Evolutionary conservation across 2,113 vertebrate genomes (phyloP).

Genomic region (Forbesichthys papilliferus): DNA sequence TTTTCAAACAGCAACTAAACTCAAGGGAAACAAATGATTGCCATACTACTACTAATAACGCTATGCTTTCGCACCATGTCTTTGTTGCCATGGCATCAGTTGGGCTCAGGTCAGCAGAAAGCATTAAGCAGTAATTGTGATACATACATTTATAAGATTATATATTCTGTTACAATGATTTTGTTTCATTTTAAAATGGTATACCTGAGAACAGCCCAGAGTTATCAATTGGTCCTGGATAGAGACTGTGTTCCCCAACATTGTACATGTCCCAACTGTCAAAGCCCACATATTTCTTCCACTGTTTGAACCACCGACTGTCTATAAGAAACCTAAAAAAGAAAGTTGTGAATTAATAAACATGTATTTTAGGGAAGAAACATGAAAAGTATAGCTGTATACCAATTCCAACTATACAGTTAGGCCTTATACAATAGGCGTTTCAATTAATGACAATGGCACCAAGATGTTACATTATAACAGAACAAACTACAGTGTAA

Average conservation of each 20-base stretch:
- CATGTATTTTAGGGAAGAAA: no score
- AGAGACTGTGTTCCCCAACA: constrained; percentile 85
- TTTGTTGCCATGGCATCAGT: no score
- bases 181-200: background rate
- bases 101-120: no score
- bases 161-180: background rate
- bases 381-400: no score
- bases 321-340: constrained; percentile 84
- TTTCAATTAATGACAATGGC: no score
- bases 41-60: background rate
- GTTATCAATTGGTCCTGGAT: constrained; percentile 93
- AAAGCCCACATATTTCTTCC: constrained; percentile 98
- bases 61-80: no score
- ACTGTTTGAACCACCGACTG: constrained; percentile 96
- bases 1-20: no score
- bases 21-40: background rate
- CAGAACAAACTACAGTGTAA: constrained; percentile 18
- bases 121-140: no score
- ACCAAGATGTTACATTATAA: constrained; percentile 25
- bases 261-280: constrained; percentile 95
- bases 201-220: constrained; percentile 93
- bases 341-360: background rate
- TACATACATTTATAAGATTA: background rate
- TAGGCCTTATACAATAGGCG: no score
- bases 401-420: no score